Evolutionary conservation across 2,113 vertebrate species (phyloP), one percentile per base, ranked within the genome.

Genomic region (Bubalus kerabau): DNA sequence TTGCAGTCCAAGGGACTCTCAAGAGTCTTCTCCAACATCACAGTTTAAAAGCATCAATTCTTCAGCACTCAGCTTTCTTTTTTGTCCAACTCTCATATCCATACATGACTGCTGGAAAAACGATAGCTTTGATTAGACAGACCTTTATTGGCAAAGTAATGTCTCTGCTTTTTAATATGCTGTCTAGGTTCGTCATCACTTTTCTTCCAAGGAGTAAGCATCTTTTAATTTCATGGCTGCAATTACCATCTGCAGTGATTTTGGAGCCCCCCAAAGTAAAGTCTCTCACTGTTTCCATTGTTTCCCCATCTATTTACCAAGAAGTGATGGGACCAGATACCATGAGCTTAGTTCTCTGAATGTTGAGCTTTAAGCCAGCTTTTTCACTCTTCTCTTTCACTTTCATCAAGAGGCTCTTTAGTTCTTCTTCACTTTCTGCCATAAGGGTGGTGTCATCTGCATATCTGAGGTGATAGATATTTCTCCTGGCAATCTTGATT

Each of bases 81-180:
- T 36, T 21, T 9, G 64, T 67, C 17, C 64, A 67, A 2, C 32
- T 36, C 64, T 67, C 64, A 67, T 16, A 67, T 67, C 2, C 32
- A 67, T n/a, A n/a, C 32, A 67, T 19, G 32, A 19, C 62, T 5
- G n/a, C 32, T 36, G 32, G 64, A n/a, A 62, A 62, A n/a, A 67
- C 16, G 8, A n/a, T 36, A 36, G 64, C n/a, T 1, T 67, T 67
- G 17, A 67, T 17, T 21, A 21, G 64, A 36, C 0, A 2, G 17
- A 67, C 3, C 32, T 67, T 67, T 21, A n/a, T n/a, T 36, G 32
- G 32, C 32, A 21, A 67, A 67, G 64, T 67, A 67, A 21, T 21
- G 15, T 36, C 64, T 21, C 32, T 67, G 64, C 17, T 36, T 36
- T 67, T 10, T n/a, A 67, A 67, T 67, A 67, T 67, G 2, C 8